These are phyloP conservation scores for Grammomys surdaster DNA, from an alignment of 2,113 vertebrate species.

Conservation along the genomic window DNA sequence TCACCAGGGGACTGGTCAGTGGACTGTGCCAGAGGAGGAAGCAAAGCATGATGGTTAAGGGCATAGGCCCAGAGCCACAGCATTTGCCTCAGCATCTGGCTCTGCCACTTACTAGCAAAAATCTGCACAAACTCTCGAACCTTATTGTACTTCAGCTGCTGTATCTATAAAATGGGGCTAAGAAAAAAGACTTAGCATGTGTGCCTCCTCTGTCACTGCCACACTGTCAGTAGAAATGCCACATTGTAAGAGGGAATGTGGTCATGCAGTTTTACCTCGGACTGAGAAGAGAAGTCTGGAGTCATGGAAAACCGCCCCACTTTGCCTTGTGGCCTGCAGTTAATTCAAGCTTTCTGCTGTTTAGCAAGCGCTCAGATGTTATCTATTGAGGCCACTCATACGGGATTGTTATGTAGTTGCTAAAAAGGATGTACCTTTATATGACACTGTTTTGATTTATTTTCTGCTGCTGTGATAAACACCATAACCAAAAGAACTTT, in stretches of 20 bases:
- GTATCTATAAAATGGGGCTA: conserved; percentile 9
- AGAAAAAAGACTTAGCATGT: not conserved
- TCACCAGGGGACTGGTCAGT: not conserved
- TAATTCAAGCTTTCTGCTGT: not conserved
- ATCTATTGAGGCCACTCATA: not conserved
- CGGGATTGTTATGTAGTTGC: not conserved
- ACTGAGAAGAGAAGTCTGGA: not conserved
- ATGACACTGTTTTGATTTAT: not conserved
- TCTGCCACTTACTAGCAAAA: not conserved
- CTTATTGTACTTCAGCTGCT: not conserved
- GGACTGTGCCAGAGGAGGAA: not conserved
- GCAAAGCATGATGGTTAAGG: not conserved
- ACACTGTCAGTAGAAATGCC: not conserved
- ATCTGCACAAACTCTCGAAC: not conserved
- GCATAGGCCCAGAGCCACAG: not conserved
- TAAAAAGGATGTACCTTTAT: conserved; percentile 37
- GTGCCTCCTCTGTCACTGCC: not conserved
- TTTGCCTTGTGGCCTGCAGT: not conserved
- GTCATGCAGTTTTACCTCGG: not conserved
- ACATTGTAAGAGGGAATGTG: not conserved
- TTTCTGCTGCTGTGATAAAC: not conserved
- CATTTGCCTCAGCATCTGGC: not conserved
- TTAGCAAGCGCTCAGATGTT: conserved; percentile 26
- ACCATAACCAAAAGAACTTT: not conserved
- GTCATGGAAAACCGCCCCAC: not conserved